Conservation (phyloP, 2,113 vertebrate species). For the Aphelocoma coerulescens region DNA sequence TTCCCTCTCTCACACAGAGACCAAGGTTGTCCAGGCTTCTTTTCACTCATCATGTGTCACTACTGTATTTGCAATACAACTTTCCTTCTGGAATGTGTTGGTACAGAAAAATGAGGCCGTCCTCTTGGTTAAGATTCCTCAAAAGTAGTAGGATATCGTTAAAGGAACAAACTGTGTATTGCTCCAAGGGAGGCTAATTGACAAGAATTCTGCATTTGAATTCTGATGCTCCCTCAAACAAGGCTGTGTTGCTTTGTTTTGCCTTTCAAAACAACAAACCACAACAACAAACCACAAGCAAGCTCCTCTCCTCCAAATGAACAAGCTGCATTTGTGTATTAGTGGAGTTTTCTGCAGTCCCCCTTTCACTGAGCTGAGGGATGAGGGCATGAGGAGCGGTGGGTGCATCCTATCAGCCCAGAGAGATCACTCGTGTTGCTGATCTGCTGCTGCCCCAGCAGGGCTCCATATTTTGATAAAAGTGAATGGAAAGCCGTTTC, state of each 20-base stretch:
- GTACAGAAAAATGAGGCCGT: neutral
- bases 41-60: neutral
- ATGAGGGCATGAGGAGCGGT: neutral
- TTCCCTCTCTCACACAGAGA: neutral
- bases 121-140: neutral
- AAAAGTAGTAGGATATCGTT: neutral
- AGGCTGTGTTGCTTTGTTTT: neutral
- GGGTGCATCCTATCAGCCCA: neutral
- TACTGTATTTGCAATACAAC: neutral
- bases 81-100: neutral
- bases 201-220: neutral
- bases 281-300: neutral
- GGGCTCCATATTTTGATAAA: neutral
- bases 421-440: fast-evolving
- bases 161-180: neutral
- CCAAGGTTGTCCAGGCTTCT: neutral
- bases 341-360: neutral
- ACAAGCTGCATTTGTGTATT: neutral
- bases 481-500: neutral
- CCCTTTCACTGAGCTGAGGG: neutral
- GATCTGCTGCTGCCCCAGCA: neutral
- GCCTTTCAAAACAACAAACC: neutral
- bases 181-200: neutral
- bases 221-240: neutral
- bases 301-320: neutral